Percentiles rank a stretch among this genome's conserved stretches.
These are phyloP conservation scores for Drosophila teissieri DNA, from an alignment of 1,140 invertebrate genomes.

Conservation along the genomic window DNA sequence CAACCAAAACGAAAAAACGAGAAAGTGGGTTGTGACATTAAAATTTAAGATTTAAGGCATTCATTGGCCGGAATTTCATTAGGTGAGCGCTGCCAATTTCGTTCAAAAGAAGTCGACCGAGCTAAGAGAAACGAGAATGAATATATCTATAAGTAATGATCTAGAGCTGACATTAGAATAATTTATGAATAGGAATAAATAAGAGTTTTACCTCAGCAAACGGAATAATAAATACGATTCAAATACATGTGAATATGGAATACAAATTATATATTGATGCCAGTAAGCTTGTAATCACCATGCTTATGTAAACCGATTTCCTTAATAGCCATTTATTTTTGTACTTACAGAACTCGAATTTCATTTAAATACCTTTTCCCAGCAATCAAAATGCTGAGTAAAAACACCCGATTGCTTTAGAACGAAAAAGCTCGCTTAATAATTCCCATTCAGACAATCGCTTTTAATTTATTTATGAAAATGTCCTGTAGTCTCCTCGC, in stretches of 20 bases:
- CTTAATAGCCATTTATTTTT: not conserved
- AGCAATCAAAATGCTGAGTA: slow-evolving; percentile 13
- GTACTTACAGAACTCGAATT: slow-evolving; percentile 6
- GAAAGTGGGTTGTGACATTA: slow-evolving; percentile 48
- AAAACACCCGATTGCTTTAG: not conserved
- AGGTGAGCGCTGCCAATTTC: slow-evolving; percentile 28
- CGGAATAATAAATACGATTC: not conserved
- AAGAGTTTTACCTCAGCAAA: not conserved
- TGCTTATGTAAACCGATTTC: not conserved
- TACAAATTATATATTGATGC: too few species aligned
- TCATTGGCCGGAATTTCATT: slow-evolving; percentile 47
- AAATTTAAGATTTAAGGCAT: slow-evolving; percentile 67
- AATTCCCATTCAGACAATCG: slow-evolving; percentile 24
- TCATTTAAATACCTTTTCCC: not conserved
- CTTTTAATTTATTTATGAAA: slow-evolving; percentile 47
- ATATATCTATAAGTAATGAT: slow-evolving; percentile 1
- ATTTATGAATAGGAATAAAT: not conserved
- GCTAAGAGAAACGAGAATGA: not conserved
- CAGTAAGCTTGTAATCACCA: too few species aligned
- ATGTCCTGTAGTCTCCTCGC: not conserved
- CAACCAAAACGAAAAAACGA: slow-evolving; percentile 38
- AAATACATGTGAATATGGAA: too few species aligned
- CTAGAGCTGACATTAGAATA: not conserved
- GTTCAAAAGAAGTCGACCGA: slow-evolving; percentile 25
- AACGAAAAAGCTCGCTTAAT: slow-evolving; percentile 1